Percentiles rank a stretch among this genome's conserved stretches.
Conservation (phyloP, 2,888 invertebrate species). For the Eupelmus urozonus region DNA sequence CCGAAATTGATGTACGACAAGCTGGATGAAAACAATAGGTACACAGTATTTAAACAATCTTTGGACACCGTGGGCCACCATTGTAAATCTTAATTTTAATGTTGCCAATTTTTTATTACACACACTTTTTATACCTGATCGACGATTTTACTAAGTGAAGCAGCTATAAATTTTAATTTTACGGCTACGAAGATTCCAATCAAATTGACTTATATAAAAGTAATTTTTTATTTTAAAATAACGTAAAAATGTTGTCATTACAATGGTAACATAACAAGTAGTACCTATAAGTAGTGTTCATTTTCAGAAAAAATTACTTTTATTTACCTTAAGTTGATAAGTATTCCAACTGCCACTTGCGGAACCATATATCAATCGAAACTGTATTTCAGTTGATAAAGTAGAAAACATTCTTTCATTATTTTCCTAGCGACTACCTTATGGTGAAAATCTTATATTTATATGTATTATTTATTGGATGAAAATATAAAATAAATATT, state of each 20-base stretch:
- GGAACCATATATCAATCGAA: background rate
- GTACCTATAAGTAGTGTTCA: too few species aligned
- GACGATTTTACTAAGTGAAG: background rate
- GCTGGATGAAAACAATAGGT: constrained; percentile 61
- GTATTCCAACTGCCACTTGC: background rate
- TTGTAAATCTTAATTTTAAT: constrained; percentile 25
- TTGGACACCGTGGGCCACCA: constrained; percentile 50
- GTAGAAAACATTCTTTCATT: constrained; percentile 25
- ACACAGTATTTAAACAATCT: constrained; percentile 29
- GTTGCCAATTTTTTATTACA: too few species aligned
- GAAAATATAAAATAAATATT: too few species aligned
- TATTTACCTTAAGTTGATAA: constrained; percentile 46
- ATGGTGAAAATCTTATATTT: background rate
- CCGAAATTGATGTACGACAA: constrained; percentile 66
- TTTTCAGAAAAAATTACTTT: constrained; percentile 5
- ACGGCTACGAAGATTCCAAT: too few species aligned
- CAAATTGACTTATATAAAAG: too few species aligned
- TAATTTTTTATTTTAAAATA: too few species aligned
- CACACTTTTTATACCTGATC: too few species aligned
- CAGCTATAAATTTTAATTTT: too few species aligned
- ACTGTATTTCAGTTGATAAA: constrained; percentile 43
- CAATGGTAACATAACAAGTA: too few species aligned
- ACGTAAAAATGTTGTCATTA: too few species aligned
- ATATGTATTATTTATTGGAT: background rate
- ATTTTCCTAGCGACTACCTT: background rate